phyloP scores from a whole-genome alignment of 2,797 vertebrate genomes.

The Thaleichthys pacificus region DNA sequence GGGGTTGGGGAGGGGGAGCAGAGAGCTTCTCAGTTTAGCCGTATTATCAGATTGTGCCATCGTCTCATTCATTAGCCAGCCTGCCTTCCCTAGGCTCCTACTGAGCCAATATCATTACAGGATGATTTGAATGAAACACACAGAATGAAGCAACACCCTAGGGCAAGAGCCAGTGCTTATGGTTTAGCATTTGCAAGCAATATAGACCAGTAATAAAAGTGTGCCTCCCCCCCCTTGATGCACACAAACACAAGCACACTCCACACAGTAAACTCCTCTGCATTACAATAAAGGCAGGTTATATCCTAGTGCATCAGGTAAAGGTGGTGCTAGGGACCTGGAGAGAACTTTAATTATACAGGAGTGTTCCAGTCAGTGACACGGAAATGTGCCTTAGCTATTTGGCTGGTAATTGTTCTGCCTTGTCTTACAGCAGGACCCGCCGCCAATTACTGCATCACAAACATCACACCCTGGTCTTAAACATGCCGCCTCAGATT shows the following conservation, averaged over 20 bases:
- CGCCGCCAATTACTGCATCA: constrained; percentile 51
- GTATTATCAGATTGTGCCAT: constrained; percentile 64
- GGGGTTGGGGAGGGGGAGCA: constrained; percentile 59
- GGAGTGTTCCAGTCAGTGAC: constrained; percentile 46
- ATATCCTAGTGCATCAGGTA: neutral
- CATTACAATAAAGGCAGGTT: neutral
- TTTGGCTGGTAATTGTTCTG: constrained; percentile 55
- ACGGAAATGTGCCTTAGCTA: constrained; percentile 38
- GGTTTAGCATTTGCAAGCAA: constrained; percentile 60
- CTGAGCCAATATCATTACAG: constrained; percentile 67
- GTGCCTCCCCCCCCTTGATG: constrained; percentile 21
- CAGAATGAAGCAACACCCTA: constrained; percentile 55
- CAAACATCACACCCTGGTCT: neutral
- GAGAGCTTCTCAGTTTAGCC: constrained; percentile 62
- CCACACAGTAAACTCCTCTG: neutral
- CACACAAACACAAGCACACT: constrained; percentile 36
- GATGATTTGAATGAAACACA: constrained; percentile 63
- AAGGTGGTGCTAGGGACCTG: neutral
- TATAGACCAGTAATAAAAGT: constrained; percentile 60
- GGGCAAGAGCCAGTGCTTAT: constrained; percentile 54
- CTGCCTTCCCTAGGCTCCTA: constrained; percentile 62
- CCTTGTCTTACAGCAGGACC: constrained; percentile 38
- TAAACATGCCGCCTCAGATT: too few species aligned
- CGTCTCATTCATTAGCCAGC: constrained; percentile 68
- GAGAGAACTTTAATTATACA: neutral